Evolutionary conservation across 2,113 vertebrate genomes (phyloP), one percentile per base, ranked within the genome.

Genomic region (Rana temporaria): DNA sequence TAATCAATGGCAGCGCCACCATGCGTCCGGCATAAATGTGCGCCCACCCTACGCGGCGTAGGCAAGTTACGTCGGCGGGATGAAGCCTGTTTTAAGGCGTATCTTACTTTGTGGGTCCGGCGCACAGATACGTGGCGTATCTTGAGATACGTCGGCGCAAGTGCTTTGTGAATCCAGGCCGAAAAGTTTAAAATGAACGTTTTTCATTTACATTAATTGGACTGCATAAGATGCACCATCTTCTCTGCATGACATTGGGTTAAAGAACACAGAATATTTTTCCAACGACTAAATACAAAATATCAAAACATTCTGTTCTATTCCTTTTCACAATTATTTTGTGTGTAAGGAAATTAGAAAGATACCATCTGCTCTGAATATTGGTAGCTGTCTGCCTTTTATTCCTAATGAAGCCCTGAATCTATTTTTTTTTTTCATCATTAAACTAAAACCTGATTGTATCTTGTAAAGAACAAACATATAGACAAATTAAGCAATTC

Each of bases 381-480:
- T 83, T 76, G 81, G 72, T 59, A 83, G 60, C 81, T 62, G 81
- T 67, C 62, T 83, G 24, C 65, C 20, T 59, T 64, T 75, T 60
- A 56, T 57, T 60, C 34, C 30, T 68, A 83, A 83, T 75, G 64
- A 76, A 76, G 81, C 63, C 59, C 63, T 34, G 63, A 83, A 83
- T 83, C 55, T 83, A 75, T 82, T 48, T 62, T 48, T 48, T 62
- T 48, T 75, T 68, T 60, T 76, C 64, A 83, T 75, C 63, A 68
- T 83, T 76, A 76, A 75, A 75, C 52, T 68, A 76, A 83, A 67
- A 22, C 34, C 30, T 68, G 30, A 76, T 68, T 68, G 70, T 72
- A 82, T 74, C 81, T 67, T 83, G 53, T 68, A 68, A 76, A 76
- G 72, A 64, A 75, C 62, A 67, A 76, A 83, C 32, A 76, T 83